phyloP scores from a whole-genome alignment of 2,888 invertebrate species.

The Antheraea assamensis region DNA sequence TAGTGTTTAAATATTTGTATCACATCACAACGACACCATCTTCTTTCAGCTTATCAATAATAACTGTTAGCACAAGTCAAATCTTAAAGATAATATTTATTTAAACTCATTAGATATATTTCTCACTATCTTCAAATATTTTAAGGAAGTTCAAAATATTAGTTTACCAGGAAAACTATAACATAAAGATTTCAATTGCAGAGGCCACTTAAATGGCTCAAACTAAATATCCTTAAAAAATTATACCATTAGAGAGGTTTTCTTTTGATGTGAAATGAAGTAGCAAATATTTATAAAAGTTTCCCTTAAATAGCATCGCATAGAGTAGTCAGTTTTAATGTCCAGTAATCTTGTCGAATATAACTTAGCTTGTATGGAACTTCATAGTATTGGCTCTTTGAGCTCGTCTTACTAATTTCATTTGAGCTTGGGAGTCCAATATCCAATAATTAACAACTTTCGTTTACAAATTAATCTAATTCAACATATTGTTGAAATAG shows the following conservation, averaged over 20 bases:
- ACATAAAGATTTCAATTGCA: too few species aligned
- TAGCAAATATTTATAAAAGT: too few species aligned
- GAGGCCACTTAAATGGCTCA: background rate
- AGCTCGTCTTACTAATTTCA: too few species aligned
- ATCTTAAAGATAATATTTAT: conserved; percentile 1
- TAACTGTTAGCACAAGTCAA: background rate
- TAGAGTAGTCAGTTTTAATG: background rate
- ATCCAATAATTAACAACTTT: too few species aligned
- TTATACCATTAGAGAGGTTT: background rate
- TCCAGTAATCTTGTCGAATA: background rate
- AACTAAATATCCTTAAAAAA: background rate
- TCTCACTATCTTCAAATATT: background rate
- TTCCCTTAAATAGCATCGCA: background rate
- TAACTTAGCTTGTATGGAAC: background rate
- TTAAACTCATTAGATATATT: background rate
- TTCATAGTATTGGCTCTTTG: too few species aligned
- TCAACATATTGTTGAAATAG: too few species aligned
- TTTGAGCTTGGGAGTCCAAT: too few species aligned
- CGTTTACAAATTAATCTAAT: too few species aligned
- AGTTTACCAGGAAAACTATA: background rate
- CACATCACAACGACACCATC: conserved; percentile 8
- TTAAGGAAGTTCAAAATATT: background rate
- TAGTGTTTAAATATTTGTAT: conserved; percentile 12
- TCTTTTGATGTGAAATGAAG: background rate
- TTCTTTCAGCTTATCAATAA: conserved; percentile 2